Base-by-base conservation (phyloP, 2,113 vertebrate species). In the Nothocercus julius region DNA sequence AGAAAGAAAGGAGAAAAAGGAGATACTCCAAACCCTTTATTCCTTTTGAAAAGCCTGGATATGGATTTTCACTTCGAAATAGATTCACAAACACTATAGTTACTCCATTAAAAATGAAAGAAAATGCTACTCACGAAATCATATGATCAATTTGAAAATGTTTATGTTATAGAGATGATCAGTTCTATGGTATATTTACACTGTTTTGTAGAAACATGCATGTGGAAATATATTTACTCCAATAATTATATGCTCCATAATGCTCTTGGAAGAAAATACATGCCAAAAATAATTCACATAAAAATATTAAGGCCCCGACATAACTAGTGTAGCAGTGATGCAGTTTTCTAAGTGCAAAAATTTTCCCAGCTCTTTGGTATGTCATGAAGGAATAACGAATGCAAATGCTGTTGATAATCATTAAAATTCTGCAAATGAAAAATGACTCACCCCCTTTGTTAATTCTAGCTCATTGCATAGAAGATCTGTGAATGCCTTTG, bases 391-490 rank as follows among this genome's bases (percentile, higher is more conserved):
- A 96, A 97, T 95, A 97, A 92, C 68, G 89, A 84, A 92, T 96
- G 86, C 90, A 95, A 97, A 91, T 96, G 53, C 84, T 97, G 96
- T 97, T 97, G 97, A 93, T 85, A 97, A 96, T 97, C 96, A 97
- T 98, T 98, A 97, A 97, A 91, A 96, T 95, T 90, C 93, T 97
- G 96, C 97, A 97, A 97, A 97, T 97, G 97, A 97, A 97, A 96
- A 97, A 97, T 98, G 95, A 95, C 82, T 97, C 97, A 96, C 87
- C 80, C 47, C 90, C 75, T 96, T 89, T 19, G 62, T 96, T 97
- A 97, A 98, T 97, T 97, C 96, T 82, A 97, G 78, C 92, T 96
- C 92, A 51, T 77, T 96, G 96, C 95, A 93, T 84, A 93, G 89
- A 81, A 95, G 97, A 97, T 94, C 94, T 96, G 90, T 68, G 93